Evolutionary conservation across 1,140 invertebrate genomes (phyloP), one percentile per base, ranked within the genome.

Genomic region (Oncopodura yosiiana): DNA sequence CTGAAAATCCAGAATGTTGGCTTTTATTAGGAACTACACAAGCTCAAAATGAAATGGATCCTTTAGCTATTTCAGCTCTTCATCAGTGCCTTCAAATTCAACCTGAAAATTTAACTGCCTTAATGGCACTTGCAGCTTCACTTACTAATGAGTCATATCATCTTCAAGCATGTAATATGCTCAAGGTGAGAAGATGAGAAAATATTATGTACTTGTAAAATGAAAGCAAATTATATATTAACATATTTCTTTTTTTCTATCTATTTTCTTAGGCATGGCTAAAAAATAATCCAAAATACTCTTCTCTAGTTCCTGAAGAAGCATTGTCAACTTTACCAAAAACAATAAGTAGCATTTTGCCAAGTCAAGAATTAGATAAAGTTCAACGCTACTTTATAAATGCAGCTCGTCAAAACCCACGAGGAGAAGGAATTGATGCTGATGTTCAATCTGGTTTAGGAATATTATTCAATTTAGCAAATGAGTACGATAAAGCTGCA

Each of bases 391-490:
- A 90, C 39, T 96, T 81, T 70, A 77, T 97, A 56, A 78, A 81
- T 71, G 93, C 93, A 19, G 92, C 89, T 21, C 79, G 87, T 66
- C 70, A 82, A 62, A 82, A 83, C 67, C 84, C 86, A 3, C 70
- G 72, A 19, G 69, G 71, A 19, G 70, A 73, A 27, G 72, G 80
- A 60, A 81, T 94, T 60, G 94, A 97, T 74, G 75, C 91, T n/a
- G 89, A 95, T 73, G 82, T 98, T 12, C 94, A 99, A 71, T 87
- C 87, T 74, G 92, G 90, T 42, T 73, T 98, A 6, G 94, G 94
- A 8, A 88, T 99, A 4, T 75, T 99, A 26, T 96, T 96, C 66
- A 96, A 97, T 74, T 75, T 98, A 11, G 87, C 84, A 32, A 83
- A 83, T 38, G 92, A 98, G 69, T 95, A 87, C 72, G 86, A 94